Evolutionary conservation across 2,888 invertebrate species (phyloP).

Genomic region (Melieria picta): DNA sequence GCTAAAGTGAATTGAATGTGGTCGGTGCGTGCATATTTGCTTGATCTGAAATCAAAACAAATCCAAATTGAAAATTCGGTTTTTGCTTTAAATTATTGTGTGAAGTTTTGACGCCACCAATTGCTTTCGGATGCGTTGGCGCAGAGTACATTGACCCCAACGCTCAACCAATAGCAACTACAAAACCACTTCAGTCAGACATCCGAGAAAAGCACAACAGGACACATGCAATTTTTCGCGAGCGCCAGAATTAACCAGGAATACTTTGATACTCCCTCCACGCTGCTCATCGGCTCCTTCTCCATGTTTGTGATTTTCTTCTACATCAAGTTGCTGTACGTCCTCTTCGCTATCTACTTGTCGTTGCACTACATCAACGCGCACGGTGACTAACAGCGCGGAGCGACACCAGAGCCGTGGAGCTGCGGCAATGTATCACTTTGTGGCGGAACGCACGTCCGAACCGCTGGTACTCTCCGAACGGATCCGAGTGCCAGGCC

Average conservation of each 20-base stretch:
- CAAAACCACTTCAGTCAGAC: constrained; percentile 2
- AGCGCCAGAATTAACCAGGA: constrained; percentile 49
- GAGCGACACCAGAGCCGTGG: background rate
- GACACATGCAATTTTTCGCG: constrained; percentile 44
- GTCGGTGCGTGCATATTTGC: no score
- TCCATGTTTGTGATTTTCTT: constrained; percentile 65
- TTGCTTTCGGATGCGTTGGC: no score
- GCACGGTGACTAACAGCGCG: constrained; percentile 29
- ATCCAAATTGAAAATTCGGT: no score
- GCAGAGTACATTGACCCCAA: constrained; percentile 21
- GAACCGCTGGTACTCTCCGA: constrained; percentile 54
- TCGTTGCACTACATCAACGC: constrained; percentile 53
- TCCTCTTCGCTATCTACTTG: constrained; percentile 62
- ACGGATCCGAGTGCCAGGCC: constrained; percentile 50
- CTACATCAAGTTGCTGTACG: constrained; percentile 61
- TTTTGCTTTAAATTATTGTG: no score
- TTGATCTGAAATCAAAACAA: no score
- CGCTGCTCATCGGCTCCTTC: constrained; percentile 58
- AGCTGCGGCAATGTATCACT: constrained; percentile 57
- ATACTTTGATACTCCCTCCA: constrained; percentile 57
- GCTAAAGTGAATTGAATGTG: constrained; percentile 1
- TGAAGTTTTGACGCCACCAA: no score
- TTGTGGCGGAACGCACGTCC: constrained; percentile 54
- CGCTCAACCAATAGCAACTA: constrained; percentile 22
- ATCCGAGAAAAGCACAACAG: constrained; percentile 7